Evolutionary conservation across 2,113 vertebrate species (phyloP).

Genomic region (Rhynchopsitta pachyrhyncha): DNA sequence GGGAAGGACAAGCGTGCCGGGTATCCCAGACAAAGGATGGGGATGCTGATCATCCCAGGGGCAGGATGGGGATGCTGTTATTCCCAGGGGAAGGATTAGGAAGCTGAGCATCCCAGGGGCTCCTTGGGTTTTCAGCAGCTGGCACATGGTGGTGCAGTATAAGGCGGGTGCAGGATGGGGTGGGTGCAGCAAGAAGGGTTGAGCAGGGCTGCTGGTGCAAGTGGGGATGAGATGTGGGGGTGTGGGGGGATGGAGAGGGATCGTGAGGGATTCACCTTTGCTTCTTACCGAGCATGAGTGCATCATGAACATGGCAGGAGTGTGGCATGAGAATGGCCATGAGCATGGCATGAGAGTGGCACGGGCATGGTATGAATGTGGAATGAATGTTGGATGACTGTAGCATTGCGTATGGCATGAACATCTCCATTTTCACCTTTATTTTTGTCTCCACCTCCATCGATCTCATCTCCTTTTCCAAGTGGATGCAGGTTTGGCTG

Average conservation of each 20-base stretch:
- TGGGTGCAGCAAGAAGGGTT: background rate
- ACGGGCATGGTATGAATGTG: background rate
- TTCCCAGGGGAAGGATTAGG: rapidly evolving
- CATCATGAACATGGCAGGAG: background rate
- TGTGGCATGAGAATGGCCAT: background rate
- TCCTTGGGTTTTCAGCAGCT: background rate
- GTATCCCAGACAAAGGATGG: no score
- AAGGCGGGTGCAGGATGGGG: background rate
- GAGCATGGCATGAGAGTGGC: no score
- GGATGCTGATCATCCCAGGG: no score
- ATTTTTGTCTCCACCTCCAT: background rate
- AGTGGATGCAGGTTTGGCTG: background rate
- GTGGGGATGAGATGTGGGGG: background rate
- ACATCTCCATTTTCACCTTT: background rate
- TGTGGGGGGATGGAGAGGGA: background rate
- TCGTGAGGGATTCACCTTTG: background rate
- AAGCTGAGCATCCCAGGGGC: background rate
- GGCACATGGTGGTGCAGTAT: background rate
- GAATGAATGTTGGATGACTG: background rate
- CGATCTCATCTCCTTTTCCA: background rate
- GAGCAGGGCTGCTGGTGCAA: background rate
- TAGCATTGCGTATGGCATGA: background rate
- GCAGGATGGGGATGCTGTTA: background rate
- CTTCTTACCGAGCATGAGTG: background rate
- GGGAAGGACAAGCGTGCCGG: background rate